A percentile compares a stretch with the other conserved stretches of the same genome.
Evolutionary conservation across 2,888 invertebrate genomes (phyloP).

Genomic region (Trissolcus japonicus): DNA sequence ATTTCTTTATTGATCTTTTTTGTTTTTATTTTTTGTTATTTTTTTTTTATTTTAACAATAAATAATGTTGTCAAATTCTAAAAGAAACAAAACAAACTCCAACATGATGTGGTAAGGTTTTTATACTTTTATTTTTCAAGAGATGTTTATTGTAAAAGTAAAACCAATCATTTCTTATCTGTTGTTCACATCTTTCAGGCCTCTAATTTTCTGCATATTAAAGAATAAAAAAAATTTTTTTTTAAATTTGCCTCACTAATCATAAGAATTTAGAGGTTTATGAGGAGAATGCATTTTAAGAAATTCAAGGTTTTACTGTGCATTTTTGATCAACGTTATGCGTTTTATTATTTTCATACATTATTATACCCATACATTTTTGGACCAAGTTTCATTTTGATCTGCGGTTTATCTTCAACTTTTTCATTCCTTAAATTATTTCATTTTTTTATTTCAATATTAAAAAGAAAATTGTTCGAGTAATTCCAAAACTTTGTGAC

Average conservation of each 20-base stretch:
- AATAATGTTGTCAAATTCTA: not conserved
- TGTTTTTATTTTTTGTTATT: not conserved
- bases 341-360: not conserved
- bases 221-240: not conserved
- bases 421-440: not conserved
- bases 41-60: not conserved
- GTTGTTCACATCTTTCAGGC: slow-evolving; percentile 6
- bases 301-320: slow-evolving; percentile 8
- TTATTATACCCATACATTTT: slow-evolving; percentile 2
- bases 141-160: slow-evolving; percentile 3
- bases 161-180: slow-evolving; percentile 12
- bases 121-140: not conserved
- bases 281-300: slow-evolving; percentile 4
- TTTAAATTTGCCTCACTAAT: not conserved
- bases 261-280: slow-evolving; percentile 8
- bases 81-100: not conserved
- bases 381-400: not conserved
- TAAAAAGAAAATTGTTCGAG: too few species aligned
- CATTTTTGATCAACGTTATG: not conserved
- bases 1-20: not conserved
- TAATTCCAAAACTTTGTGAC: not conserved
- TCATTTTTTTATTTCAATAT: slow-evolving; percentile 10
- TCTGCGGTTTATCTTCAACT: not conserved
- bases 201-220: slow-evolving; percentile 4
- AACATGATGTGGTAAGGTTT: not conserved